Base-by-base conservation (phyloP, 2,797 vertebrate species). In the Ptychobarbus kaznakovi region DNA sequence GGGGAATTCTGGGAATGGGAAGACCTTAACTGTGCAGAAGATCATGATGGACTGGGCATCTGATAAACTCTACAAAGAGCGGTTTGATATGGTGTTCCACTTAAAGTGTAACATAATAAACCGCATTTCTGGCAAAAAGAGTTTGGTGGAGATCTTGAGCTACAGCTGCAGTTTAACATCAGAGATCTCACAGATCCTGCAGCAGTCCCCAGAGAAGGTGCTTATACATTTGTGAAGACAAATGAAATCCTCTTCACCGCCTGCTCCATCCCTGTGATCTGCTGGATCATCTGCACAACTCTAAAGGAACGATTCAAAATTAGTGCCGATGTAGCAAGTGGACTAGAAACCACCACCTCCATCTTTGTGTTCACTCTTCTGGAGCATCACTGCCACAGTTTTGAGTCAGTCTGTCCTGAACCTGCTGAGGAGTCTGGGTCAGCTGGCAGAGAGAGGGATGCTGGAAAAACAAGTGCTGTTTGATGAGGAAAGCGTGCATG, bases 81-180 rank as follows among this genome's bases (percentile, higher is more conserved):
- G 8, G 13, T 85, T 74, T 86, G 65, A 68, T 44, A 35, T 58
- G 22, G 56, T 86, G 11, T 83, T 88, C 25, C 84, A 86, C 69
- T 42, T 88, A 32, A 86, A 85, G 56, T 88, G 87, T 63, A 74
- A 78, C 86, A 74, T 83, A 53, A 56, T 88, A 58, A 88, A 86
- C 15, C 44, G 6, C 22, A 80, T 83, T 22, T 2, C 65, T 65
- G 69, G 40, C 9, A 42, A 53, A 22, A 53, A 74, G 13, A 76
- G 69, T 75, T 69, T 88, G 13, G 28, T 58, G 20, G 49, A 88
- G 75, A 32, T 88, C 42, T 53, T 88, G 58, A 79, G 82, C 13
- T 79, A 65, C 38, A 80, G 61, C 38, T 81, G 40, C 6, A 75
- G 68, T 65, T 82, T 86, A 53, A n/a, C 58, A 56, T 9, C 85